Evolutionary conservation across 2,888 invertebrate genomes (phyloP).

Genomic region (Harpalus rufipes): DNA sequence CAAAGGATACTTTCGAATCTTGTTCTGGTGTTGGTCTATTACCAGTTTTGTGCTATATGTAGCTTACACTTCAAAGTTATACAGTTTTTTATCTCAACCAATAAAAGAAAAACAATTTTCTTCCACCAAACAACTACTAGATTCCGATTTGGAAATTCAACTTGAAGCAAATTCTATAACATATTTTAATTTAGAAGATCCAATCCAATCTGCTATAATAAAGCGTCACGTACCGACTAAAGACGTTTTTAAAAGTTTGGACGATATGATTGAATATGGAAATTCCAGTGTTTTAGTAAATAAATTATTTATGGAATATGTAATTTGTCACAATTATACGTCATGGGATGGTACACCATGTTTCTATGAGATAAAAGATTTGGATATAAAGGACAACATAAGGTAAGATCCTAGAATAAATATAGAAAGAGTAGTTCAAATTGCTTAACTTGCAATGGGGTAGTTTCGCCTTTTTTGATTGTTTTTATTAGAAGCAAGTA

Average conservation of each 20-base stretch:
- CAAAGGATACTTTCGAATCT: constrained; percentile 17
- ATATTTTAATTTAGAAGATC: neutral
- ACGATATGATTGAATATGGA: constrained; percentile 5
- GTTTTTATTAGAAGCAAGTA: too few species aligned
- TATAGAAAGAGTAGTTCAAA: too few species aligned
- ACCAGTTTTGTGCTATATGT: constrained; percentile 7
- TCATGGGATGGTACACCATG: neutral
- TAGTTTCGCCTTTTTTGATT: too few species aligned
- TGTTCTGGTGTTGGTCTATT: constrained; percentile 7
- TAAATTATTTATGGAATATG: constrained; percentile 8
- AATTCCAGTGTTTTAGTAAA: neutral
- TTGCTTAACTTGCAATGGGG: too few species aligned
- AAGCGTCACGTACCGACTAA: neutral
- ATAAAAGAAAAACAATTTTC: neutral
- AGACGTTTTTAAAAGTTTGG: neutral
- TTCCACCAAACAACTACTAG: neutral
- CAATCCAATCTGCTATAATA: neutral
- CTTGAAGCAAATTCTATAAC: neutral
- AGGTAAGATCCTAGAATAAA: too few species aligned
- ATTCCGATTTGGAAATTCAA: neutral
- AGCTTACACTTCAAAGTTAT: constrained; percentile 32
- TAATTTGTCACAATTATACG: neutral
- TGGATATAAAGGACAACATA: neutral
- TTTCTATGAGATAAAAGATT: constrained; percentile 15
- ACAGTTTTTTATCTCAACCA: constrained; percentile 14